phyloP scores from a whole-genome alignment of 1,140 invertebrate species.

The Coptotermes formosanus region DNA sequence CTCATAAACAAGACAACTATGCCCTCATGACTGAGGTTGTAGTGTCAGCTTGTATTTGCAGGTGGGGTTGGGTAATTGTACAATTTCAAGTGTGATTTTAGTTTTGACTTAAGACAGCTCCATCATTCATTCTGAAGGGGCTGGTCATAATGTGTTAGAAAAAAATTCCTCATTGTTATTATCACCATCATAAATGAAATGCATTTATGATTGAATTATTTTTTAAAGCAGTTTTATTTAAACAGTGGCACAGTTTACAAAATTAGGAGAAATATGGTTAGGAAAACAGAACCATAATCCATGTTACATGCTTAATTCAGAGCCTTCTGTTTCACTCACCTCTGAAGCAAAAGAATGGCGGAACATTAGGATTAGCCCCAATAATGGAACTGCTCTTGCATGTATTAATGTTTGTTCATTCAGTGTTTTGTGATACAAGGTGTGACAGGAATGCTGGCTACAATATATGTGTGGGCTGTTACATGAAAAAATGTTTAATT shows the following conservation, averaged over 20 bases:
- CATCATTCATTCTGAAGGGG: background rate
- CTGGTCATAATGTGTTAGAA: background rate
- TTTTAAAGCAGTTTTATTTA: background rate
- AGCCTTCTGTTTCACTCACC: background rate
- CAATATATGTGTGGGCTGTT: background rate
- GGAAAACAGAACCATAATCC: background rate
- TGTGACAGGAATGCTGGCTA: slow-evolving; percentile 7
- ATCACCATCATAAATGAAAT: background rate
- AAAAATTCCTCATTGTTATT: background rate
- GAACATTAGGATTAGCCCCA: background rate
- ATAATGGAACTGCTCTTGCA: background rate
- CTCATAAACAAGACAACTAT: background rate
- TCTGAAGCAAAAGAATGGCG: background rate
- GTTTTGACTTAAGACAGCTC: background rate
- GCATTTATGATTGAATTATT: background rate
- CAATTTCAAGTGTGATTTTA: background rate
- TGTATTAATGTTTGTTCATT: background rate
- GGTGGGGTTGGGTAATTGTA: background rate
- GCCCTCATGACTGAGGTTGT: background rate
- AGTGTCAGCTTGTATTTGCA: background rate
- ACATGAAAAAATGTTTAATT: background rate
- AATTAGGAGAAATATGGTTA: background rate
- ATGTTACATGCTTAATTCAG: background rate
- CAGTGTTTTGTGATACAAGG: background rate
- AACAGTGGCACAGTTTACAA: background rate